phyloP scores from a whole-genome alignment of 1,140 invertebrate genomes.

The Venturia canescens region DNA sequence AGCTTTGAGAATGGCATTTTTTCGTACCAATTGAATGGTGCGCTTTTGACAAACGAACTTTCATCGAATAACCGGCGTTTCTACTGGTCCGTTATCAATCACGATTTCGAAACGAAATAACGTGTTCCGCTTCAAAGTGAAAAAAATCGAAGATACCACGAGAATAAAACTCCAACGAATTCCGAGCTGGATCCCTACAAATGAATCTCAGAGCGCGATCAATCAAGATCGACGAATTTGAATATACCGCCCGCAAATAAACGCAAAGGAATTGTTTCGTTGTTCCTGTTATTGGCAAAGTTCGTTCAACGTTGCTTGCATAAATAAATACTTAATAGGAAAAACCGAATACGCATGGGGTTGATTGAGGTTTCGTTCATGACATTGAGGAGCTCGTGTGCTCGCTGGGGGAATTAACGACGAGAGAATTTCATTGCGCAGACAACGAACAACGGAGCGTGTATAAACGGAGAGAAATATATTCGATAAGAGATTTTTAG shows the following conservation, averaged over 20 bases:
- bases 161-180: too few relatives aligned
- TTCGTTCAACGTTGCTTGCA: conserved; percentile 8
- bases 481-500: conserved; percentile 37
- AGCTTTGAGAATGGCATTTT: too few relatives aligned
- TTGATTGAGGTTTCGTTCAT: not conserved
- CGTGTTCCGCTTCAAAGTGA: too few relatives aligned
- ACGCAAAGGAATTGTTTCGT: not conserved
- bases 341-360: not conserved
- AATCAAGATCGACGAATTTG: not conserved
- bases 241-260: not conserved
- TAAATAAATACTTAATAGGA: conserved; percentile 1
- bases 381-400: not conserved
- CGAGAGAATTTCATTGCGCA: conserved; percentile 6
- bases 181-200: too few relatives aligned
- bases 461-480: conserved; percentile 22
- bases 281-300: not conserved
- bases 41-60: too few relatives aligned
- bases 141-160: too few relatives aligned
- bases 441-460: not conserved
- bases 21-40: too few relatives aligned
- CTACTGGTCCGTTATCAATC: too few relatives aligned
- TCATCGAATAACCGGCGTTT: too few relatives aligned
- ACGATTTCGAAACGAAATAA: too few relatives aligned
- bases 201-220: not conserved
- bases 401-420: not conserved